Evolutionary conservation across 2,888 invertebrate genomes (phyloP).

Genomic region (Eupelmus urozonus): DNA sequence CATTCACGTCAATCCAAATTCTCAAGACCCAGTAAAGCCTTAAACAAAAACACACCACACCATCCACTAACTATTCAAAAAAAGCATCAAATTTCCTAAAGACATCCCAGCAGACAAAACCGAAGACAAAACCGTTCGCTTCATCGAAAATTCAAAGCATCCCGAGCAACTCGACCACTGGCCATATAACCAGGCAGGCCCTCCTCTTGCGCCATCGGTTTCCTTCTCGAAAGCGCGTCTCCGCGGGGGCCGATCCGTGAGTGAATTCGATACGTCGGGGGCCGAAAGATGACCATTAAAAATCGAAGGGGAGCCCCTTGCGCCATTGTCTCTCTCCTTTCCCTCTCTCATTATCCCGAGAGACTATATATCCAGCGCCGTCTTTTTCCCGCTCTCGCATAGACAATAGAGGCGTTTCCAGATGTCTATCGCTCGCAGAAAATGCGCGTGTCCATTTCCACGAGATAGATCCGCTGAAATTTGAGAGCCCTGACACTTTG

Average conservation of each 20-base stretch:
- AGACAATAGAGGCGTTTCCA: constrained; percentile 29
- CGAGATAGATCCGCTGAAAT: constrained; percentile 38
- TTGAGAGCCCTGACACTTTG: constrained; percentile 58
- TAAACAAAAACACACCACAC: no score
- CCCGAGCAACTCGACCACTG: no score
- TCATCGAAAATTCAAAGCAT: no score
- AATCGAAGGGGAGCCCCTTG: not conserved
- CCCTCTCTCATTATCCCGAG: no score
- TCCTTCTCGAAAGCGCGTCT: not conserved
- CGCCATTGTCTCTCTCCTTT: constrained; percentile 20
- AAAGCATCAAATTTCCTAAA: no score
- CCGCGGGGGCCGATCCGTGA: not conserved
- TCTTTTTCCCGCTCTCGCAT: no score
- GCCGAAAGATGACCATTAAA: constrained; percentile 27
- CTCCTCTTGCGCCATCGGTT: not conserved
- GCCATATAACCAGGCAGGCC: no score
- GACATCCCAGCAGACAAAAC: not conserved
- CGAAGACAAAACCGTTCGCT: no score
- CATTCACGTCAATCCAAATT: no score
- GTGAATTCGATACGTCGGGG: constrained; percentile 30
- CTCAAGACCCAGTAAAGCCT: no score
- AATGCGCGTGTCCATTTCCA: constrained; percentile 37
- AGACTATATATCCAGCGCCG: no score
- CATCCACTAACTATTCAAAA: no score
- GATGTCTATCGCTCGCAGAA: constrained; percentile 38